Base-by-base conservation (phyloP, 2,113 vertebrate species). In the Gnathonemus longibarbis region DNA sequence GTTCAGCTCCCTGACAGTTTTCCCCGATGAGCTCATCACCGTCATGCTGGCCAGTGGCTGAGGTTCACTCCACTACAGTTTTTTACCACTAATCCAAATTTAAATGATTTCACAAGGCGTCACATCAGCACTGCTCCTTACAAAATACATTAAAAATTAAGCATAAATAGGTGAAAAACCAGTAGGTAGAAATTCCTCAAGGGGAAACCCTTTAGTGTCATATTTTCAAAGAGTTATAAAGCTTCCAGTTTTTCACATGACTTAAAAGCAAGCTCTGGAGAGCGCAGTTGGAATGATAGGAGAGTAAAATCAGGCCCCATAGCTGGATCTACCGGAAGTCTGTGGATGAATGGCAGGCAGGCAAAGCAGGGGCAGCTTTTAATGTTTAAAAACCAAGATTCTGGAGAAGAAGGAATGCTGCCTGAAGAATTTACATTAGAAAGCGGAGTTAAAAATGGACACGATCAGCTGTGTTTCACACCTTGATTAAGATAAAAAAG, bases 221-320 rank as follows among this genome's bases (percentile, higher is more conserved):
- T 52, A 58, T 77, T 90, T 42, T 11, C 19, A 11, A 53, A 84
- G 35, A 46, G 84, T 35, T 87, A 48, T 66, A 21, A 90, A 90
- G 49, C 89, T 49, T 5, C 39, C n/a, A 27, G 49, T 13, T 85
- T 85, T 77, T 89, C 24, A 52, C 10, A 50, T 83, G 89, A 70
- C 84, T 62, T 90, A 56, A 90, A 84, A 50, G 17, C n/a, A 86
- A 66, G 45, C 39, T 56, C 21, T 87, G 45, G 15, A 53, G 1
- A 74, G 8, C 27, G 24, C 19, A 17, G 53, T 58, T 3, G 87
- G 90, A 91, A 90, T 90, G 84, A 88, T 39, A 56, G 87, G 70
- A 53, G 88, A 87, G 74, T 62, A n/a, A 83, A 83, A 84, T 90
- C 77, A 89, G 52, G 77, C 49, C n/a, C 83, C 66, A 35, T 86